Base-by-base conservation (phyloP, 2,888 invertebrate genomes). In the Margaritifera margaritifera region DNA sequence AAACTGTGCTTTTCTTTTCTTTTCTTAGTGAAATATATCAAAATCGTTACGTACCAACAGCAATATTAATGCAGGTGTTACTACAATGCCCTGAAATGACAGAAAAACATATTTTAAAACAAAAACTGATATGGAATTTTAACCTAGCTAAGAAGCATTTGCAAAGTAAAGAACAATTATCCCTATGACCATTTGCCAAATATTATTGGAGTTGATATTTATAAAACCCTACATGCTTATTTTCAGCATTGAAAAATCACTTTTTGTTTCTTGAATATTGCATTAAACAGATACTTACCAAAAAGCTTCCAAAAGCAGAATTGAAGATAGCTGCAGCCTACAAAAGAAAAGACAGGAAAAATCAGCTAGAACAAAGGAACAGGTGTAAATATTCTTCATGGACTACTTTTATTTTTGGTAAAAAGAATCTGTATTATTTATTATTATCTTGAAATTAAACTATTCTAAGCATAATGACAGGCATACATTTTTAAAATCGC, bases 311-410 rank as follows among this genome's bases (percentile, higher is more conserved):
- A 64, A 93, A 80, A 51, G 92, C 91, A 4, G 92, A 92, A 85
- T 92, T 92, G 78, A 92, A 92, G 66, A 93, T 92, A 54, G 93
- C 92, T 42, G 91, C 92, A 50, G 92, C 87, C 87, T 88, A 68
- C 22, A 80, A 82, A 70, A 53, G 67, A 64, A 61, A 65, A 58
- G 25, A 20, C 24, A 20, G 42, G 50, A 42, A 20, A 24, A 25
- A 62, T 15, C 20, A 42, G 20, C 31, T 42, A 62, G 20, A 62
- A 50, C n/a, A 25, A 42, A 66, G 25, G 11, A 18, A 53, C 31
- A 42, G 22, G 27, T n/a, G n/a, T n/a, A n/a, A n/a, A n/a, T n/a
- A n/a, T n/a, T n/a, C n/a, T n/a, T 54, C 31, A 53, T 42, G 8
- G n/a, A 61, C 27, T 25, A 59, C 20, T 19, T 22, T 25, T 22